A percentile compares a stretch with the other conserved stretches of the same genome.
Conservation (phyloP, 2,888 invertebrate species). For the Drosophila pegasa region DNA sequence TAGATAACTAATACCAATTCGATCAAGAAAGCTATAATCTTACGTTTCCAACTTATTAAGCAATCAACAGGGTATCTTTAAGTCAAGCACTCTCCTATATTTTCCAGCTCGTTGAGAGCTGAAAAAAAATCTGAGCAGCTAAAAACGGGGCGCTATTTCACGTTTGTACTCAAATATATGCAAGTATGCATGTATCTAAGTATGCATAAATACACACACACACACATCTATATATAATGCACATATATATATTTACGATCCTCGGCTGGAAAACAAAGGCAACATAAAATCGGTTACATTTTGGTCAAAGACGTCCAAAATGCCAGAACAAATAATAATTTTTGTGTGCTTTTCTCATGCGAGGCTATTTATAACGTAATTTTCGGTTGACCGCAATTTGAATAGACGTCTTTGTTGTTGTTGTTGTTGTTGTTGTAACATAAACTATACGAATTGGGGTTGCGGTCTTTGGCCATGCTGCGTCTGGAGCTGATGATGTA, state of each 20-base stretch:
- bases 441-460: constrained; percentile 56
- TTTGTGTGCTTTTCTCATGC: constrained; percentile 29
- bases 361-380: constrained; percentile 68
- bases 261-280: constrained; percentile 32
- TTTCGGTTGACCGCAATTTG: constrained; percentile 71
- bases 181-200: too few relatives aligned
- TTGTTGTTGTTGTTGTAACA: constrained; percentile 35
- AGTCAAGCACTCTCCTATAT: not conserved
- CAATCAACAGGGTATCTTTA: constrained; percentile 6
- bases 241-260: constrained; percentile 11
- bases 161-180: constrained; percentile 30
- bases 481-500: constrained; percentile 37
- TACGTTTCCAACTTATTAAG: not conserved
- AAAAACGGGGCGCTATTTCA: constrained; percentile 33
- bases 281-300: constrained; percentile 59
- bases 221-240: too few relatives aligned
- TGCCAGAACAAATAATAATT: constrained; percentile 53
- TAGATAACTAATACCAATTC: too few relatives aligned
- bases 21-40: too few relatives aligned
- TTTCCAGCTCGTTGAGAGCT: constrained; percentile 7
- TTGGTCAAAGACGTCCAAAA: constrained; percentile 42
- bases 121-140: constrained; percentile 6
- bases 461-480: constrained; percentile 36
- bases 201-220: not conserved
- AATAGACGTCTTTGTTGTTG: constrained; percentile 36